Base-by-base conservation (phyloP, 2,113 vertebrate species). In the Sturnus vulgaris region DNA sequence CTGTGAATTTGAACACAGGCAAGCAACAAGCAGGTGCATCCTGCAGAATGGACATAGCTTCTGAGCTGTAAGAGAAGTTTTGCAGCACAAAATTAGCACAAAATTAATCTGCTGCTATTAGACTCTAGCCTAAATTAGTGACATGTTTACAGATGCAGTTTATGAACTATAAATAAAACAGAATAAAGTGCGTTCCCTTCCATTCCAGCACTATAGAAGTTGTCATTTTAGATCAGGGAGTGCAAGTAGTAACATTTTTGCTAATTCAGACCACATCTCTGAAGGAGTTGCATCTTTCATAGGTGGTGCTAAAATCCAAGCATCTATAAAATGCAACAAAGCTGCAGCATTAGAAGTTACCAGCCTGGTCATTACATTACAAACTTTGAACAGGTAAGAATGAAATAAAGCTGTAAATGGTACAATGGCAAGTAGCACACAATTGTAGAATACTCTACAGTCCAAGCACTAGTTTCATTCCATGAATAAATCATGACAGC, bases 21-120 rank as follows among this genome's bases (percentile, higher is more conserved):
- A 99, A 98, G 85, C 99, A 99, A 91, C 98, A 99, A 72, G 99
- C 99, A 49, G 99, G 99, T 28, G 99, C 98, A 86, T 99, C 99
- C 89, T 99, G 99, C 82, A 99, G 98, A 96, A 99, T 98, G 52
- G 98, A 98, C 64, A 99, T 95, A 0, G 99, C 97, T 98, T 99
- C 99, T 18, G 98, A 98, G 84, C 99, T 99, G 94, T 42, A 97
- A 97, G 53, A 89, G 17, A 97, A 95, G 52, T 56, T 70, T 53
- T 12, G 10, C 37, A 35, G 28, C 6, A 65, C n/a, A n/a, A n/a
- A n/a, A n/a, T 97, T 64, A 96, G 27, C 50, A 94, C 60, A 91
- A 50, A 72, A 66, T 69, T 6, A 22, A n/a, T 14, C 24, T 65
- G 16, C 22, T 49, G 27, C 7, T 56, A n/a, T 30, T 66, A 82